Evolutionary conservation across 2,797 vertebrate species (phyloP), one percentile per base, ranked within the genome.

Genomic region (Prionace glauca): DNA sequence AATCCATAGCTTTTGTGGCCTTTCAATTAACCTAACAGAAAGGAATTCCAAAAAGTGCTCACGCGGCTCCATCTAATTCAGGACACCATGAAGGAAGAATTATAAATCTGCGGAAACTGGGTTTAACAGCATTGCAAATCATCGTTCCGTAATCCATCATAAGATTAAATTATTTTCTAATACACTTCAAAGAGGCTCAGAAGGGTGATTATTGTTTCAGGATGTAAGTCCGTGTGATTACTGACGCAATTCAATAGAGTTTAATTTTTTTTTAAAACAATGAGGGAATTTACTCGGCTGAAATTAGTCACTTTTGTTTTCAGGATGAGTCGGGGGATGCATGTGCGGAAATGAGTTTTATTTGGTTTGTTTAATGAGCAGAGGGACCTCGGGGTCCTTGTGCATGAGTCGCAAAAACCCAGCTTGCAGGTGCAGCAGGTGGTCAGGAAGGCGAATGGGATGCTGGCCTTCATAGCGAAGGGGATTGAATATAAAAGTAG

Each of bases 21-120:
- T 1, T 95, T 32, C 16, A 86, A 32, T 26, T 65, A 62, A 86
- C 2, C 7, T 14, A n/a, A 69, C 74, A 36, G 18, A 22, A 95
- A 94, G 3, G 96, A 96, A 96, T 96, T 88, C 60, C 84, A 96
- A 96, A 62, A 67, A 95, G 96, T 96, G 95, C 36, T 96, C 94
- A 95, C 96, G 96, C 96, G 96, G 96, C 41, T 94, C 24, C 93
- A 72, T 74, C 69, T 32, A 94, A 69, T 69, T 94, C 93, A 94
- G 74, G 93, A 69, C 67, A 74, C 41, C 69, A 94, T 94, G 93
- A 94, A 74, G 69, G 41, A 56, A 74, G 26, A n/a, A 94, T 72
- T 94, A 74, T 56, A 94, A 94, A 32, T 94, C 67, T 56, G 67
- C 18, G 65, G 67, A 72, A 74, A 32, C 29, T 29, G 26, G 26